Evolutionary conservation across 2,888 invertebrate genomes (phyloP), one percentile per base, ranked within the genome.

Genomic region (Campopleginae sp.): DNA sequence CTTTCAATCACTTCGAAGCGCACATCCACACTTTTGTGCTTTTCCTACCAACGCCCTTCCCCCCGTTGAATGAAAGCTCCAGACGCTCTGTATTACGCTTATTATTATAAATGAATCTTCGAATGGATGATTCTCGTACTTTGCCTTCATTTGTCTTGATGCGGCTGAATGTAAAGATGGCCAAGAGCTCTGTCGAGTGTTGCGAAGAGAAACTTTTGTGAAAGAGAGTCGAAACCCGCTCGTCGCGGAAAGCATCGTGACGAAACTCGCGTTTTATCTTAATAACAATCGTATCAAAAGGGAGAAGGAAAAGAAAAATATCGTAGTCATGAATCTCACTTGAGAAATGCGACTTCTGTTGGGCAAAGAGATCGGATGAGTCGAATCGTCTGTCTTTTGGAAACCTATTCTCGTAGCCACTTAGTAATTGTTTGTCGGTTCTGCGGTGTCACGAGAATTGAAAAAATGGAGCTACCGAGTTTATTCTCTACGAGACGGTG

Each of bases 1-100:
- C 74, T 82, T 85, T 85, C 82, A 79, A 85, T 82, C 79, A 82
- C 85, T 82, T 74, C 54, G 58, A 63, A 42, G 44, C 68, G 31
- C 58, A 65, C 66, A 66, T 54, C 46, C 31, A 51, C 58, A 54
- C 58, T n/a, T 66, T 42, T 48, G n/a, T 38, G 33, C 42, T 44
- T 48, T 17, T 38, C 19, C 19, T 42, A 8, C 38, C 42, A 44
- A 48, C 54, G 46, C 44, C 27, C 54, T 80, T 48, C 19, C 71
- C 19, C 71, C 5, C n/a, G 68, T 78, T 74, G 58, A 68, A 33
- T 54, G 51, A 51, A 81, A 61, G 31, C 51, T 66, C 42, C 72
- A 63, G 75, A 70, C 61, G 74, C 42, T 76, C 61, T 54, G 19
- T 65, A 38, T 48, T 70, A 79, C 76, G 54, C 19, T 80, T 80